Conservation (phyloP, 2,888 invertebrate species). For the Caenorhabditis angaria region DNA sequence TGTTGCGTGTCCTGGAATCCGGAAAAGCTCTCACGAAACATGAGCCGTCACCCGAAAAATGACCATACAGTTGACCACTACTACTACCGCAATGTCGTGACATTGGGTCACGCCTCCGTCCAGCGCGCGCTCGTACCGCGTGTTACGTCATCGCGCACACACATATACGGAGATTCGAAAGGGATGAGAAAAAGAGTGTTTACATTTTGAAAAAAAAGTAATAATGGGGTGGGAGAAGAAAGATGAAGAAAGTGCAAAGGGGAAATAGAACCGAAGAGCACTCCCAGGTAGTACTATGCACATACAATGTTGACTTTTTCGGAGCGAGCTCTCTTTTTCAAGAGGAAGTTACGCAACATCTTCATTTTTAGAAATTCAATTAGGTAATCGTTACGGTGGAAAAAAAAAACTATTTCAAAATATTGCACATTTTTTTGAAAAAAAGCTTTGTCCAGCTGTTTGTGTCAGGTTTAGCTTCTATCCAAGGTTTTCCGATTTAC, state of each 20-base stretch:
- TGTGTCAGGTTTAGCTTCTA: no score
- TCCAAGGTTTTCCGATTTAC: no score
- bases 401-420: background rate
- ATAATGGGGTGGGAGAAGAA: background rate
- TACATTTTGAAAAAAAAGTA: background rate
- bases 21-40: constrained; percentile 4
- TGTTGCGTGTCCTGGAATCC: background rate
- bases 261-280: background rate
- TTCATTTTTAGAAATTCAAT: background rate
- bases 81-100: constrained; percentile 4
- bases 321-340: background rate
- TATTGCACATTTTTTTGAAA: no score
- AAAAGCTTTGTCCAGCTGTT: no score
- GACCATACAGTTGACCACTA: constrained; percentile 4
- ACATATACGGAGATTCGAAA: background rate
- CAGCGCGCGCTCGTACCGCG: constrained; percentile 1
- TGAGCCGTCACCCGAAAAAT: background rate
- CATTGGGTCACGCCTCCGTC: constrained; percentile 1
- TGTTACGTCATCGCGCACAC: constrained; percentile 1
- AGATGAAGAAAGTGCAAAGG: background rate
- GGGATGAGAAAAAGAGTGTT: background rate
- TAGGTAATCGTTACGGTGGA: no score
- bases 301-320: constrained; percentile 4
- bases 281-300: constrained; percentile 2
- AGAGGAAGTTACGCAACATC: background rate